These are phyloP conservation scores for Hoplias malabaricus DNA, from an alignment of 2,113 vertebrate species.

Conservation along the genomic window DNA sequence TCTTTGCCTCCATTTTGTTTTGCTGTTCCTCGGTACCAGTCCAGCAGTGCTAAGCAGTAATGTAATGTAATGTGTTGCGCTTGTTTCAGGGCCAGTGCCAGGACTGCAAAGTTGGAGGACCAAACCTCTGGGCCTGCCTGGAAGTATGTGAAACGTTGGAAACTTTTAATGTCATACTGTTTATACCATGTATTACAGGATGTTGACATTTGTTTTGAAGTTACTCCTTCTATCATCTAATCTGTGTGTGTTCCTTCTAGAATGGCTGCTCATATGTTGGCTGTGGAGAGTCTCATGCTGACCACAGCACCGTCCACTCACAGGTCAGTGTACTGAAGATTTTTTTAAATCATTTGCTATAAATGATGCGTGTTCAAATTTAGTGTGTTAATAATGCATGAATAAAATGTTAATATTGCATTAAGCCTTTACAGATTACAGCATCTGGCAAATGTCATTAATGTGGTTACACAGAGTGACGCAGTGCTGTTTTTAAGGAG, in stretches of 20 bases:
- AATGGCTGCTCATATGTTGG: constrained; percentile 92
- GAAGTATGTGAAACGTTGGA: constrained; percentile 78
- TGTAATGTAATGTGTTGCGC: constrained; percentile 28
- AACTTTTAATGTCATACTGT: not conserved
- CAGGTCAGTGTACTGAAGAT: constrained; percentile 78
- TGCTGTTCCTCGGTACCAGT: not conserved
- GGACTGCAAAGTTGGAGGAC: constrained; percentile 94
- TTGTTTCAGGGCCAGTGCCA: constrained; percentile 87
- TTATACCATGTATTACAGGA: too few species aligned
- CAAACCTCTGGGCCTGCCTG: constrained; percentile 97
- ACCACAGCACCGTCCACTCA: constrained; percentile 97
- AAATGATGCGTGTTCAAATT: not conserved
- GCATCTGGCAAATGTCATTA: too few species aligned
- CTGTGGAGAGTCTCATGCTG: constrained; percentile 93
- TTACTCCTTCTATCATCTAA: not conserved
- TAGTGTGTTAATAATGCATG: too few species aligned
- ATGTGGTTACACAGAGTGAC: too few species aligned
- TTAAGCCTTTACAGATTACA: not conserved
- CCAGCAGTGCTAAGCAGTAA: too few species aligned
- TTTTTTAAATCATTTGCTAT: not conserved
- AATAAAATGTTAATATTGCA: not conserved
- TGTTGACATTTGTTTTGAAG: too few species aligned
- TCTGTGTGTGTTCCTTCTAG: constrained; percentile 66
- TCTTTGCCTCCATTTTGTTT: not conserved
- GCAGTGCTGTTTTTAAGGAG: constrained; percentile 33